A percentile compares a stretch with the other conserved stretches of the same genome.
Conservation (phyloP, 2,888 invertebrate genomes). For the Tryphoninae sp. region DNA sequence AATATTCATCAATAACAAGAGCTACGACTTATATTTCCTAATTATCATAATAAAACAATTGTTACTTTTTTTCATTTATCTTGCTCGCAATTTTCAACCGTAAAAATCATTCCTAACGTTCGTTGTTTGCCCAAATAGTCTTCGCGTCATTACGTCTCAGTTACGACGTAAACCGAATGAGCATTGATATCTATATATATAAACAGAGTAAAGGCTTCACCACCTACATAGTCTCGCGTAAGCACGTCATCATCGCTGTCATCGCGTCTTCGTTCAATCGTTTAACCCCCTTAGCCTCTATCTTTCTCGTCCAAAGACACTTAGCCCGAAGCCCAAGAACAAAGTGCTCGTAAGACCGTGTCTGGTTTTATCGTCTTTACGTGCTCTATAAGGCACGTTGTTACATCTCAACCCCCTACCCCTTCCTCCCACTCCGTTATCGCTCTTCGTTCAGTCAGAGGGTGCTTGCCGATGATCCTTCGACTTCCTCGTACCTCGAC, state of each 20-base stretch:
- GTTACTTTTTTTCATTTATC: not conserved
- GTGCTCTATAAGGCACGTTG: conserved; percentile 37
- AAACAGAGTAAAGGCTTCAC: not conserved
- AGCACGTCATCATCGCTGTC: conserved; percentile 46
- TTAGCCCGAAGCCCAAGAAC: conserved; percentile 50
- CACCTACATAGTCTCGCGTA: conserved; percentile 9
- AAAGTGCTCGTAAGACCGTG: conserved; percentile 56
- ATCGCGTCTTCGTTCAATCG: conserved; percentile 54
- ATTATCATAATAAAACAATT: not conserved
- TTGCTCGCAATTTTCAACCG: not conserved
- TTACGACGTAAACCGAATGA: not conserved
- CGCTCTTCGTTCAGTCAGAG: conserved; percentile 20
- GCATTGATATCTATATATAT: not conserved
- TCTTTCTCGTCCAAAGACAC: conserved; percentile 45
- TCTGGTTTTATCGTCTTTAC: conserved; percentile 55
- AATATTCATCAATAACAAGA: not conserved
- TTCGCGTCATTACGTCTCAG: not conserved
- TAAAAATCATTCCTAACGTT: not conserved
- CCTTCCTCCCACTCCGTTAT: not conserved
- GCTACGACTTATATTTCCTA: not conserved
- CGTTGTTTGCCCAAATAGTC: not conserved
- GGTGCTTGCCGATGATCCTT: conserved; percentile 18
- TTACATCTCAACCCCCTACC: conserved; percentile 26
- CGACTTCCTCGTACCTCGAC: not conserved
- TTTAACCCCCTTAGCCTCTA: conserved; percentile 35